Percentiles rank a stretch among this genome's conserved stretches.
These are phyloP conservation scores for Drosophila paranaensis DNA, from an alignment of 2,888 invertebrate genomes.

Conservation along the genomic window DNA sequence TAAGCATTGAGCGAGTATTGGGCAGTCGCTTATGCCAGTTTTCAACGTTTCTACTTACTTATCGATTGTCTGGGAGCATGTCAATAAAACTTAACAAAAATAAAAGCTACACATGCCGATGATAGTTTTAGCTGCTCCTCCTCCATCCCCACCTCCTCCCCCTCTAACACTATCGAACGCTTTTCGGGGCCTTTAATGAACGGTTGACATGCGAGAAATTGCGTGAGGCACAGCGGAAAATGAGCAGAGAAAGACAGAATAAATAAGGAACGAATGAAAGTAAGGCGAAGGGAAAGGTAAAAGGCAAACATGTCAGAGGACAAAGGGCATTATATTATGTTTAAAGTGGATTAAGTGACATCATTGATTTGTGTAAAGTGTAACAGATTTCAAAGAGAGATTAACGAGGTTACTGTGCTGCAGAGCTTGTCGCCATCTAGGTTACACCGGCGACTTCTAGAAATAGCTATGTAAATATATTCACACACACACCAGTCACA, in stretches of 20 bases:
- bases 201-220: constrained; percentile 72
- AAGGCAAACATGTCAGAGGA: constrained; percentile 14
- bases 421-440: constrained; percentile 5
- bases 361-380: constrained; percentile 65
- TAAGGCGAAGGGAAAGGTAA: background rate
- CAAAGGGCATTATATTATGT: constrained; percentile 62
- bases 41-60: background rate
- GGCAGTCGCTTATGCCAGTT: background rate
- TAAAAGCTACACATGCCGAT: constrained; percentile 31
- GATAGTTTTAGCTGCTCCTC: constrained; percentile 39
- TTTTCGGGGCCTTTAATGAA: constrained; percentile 62
- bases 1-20: background rate
- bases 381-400: constrained; percentile 43
- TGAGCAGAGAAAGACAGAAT: constrained; percentile 31
- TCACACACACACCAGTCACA: background rate
- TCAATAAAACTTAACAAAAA: constrained; percentile 51
- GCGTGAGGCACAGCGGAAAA: constrained; percentile 56
- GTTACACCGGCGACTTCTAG: background rate
- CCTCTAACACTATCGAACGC: constrained; percentile 7
- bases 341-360: constrained; percentile 72
- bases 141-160: background rate
- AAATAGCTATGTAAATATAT: background rate
- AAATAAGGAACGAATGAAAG: background rate
- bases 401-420: constrained; percentile 37
- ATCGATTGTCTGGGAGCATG: constrained; percentile 63